phyloP scores from a whole-genome alignment of 1,140 invertebrate genomes.

The Aplysia californica region DNA sequence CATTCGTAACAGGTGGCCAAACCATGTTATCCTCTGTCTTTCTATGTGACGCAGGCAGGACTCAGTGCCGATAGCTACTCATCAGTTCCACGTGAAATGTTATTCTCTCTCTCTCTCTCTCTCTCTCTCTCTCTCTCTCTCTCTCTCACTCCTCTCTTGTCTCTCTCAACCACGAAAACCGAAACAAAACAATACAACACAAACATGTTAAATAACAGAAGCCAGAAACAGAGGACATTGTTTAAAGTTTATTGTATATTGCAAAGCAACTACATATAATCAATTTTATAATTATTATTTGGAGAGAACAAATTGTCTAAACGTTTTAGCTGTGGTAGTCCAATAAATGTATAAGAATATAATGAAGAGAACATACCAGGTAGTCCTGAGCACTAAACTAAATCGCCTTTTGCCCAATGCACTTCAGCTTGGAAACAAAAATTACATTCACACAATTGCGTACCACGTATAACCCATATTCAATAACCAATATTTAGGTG shows the following conservation, averaged over 20 bases:
- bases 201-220: neutral
- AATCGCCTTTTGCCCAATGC: too few relatives aligned
- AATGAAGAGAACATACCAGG: neutral
- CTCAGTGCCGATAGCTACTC: neutral
- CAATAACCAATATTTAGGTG: too few relatives aligned
- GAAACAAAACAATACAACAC: neutral
- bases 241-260: slow-evolving; percentile 21
- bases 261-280: slow-evolving; percentile 27
- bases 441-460: neutral
- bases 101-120: neutral
- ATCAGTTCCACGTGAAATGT: neutral
- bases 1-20: neutral
- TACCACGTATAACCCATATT: neutral
- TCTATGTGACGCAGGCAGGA: too few relatives aligned
- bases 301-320: neutral
- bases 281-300: slow-evolving; percentile 21
- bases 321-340: neutral
- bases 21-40: neutral
- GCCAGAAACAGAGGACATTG: neutral
- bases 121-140: neutral
- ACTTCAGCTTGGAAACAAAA: neutral
- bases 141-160: neutral
- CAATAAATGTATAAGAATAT: neutral
- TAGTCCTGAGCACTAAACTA: neutral
- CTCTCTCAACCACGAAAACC: neutral